Conservation (phyloP, 2,888 invertebrate species). For the Cacoxenus indagator region DNA sequence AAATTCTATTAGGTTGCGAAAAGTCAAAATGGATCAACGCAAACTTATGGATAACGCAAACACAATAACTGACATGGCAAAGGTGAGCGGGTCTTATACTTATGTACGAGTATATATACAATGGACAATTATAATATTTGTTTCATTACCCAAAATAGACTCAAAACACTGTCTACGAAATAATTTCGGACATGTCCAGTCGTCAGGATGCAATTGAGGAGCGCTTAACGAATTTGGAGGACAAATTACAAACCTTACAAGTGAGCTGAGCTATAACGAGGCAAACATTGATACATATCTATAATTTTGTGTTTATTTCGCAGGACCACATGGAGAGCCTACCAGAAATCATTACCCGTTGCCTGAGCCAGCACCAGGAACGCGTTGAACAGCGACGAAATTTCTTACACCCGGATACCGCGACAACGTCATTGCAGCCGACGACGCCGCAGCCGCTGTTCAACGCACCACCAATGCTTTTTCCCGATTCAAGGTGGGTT, state of each 20-base stretch:
- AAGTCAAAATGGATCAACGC: constrained; percentile 99
- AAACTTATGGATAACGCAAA: constrained; percentile 99
- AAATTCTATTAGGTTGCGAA: constrained; percentile 91
- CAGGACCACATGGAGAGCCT: constrained; percentile 87
- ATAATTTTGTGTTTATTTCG: too few relatives aligned
- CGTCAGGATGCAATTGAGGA: constrained; percentile 95
- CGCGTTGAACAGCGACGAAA: constrained; percentile 85
- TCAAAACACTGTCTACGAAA: constrained; percentile 97
- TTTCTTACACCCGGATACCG: constrained; percentile 90
- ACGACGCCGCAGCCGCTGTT: constrained; percentile 72
- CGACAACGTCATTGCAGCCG: constrained; percentile 74
- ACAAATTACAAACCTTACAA: constrained; percentile 88
- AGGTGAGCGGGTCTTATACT: constrained; percentile 79
- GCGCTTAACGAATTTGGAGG: constrained; percentile 92
- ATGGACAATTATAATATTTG: constrained; percentile 10
- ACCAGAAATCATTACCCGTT: constrained; percentile 85
- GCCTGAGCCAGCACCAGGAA: constrained; percentile 83
- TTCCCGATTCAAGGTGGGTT: constrained; percentile 75
- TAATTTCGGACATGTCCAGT: constrained; percentile 97
- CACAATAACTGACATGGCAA: constrained; percentile 99
- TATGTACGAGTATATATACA: neutral
- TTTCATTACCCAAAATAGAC: constrained; percentile 77
- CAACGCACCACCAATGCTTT: constrained; percentile 72
- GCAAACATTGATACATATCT: neutral
- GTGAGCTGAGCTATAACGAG: constrained; percentile 70